Evolutionary conservation across 64 coral and sea anemone species (phyloP), one percentile per base, ranked within the genome.

Genomic region (Astreopora myriophthalma): DNA sequence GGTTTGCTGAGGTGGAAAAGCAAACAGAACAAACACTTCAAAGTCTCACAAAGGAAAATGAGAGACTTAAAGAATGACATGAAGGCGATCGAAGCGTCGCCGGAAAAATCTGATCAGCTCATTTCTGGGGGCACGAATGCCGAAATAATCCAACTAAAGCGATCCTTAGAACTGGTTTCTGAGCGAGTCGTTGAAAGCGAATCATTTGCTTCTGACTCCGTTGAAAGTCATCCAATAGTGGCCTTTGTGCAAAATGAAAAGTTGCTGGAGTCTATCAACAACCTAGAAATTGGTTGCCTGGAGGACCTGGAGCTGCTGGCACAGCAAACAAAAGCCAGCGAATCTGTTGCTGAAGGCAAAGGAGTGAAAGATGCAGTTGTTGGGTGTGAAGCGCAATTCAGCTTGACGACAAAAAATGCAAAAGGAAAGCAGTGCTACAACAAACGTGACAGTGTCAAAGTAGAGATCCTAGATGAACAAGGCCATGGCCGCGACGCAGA

Each of bases 381-480:
- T 55, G 83, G 92, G 16, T 34, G 75, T 13, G 52, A 82, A 2
- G 87, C 89, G 35, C 69, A 88, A 94, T 74, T 75, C 17, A 55
- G 65, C 11, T 65, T 94, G 16, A 78, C 74, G 20, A 94, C 93
- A 39, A 62, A 35, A 76, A 80, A 90, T 51, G 84, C 87, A 9
- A 80, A 77, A 90, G 65, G 87, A 33, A 90, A 34, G 13, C 29
- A 77, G 67, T 75, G 52, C n/a, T 90, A 61, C 13, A 84, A 77
- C 28, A 77, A 94, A 46, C 48, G 35, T 74, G 93, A 94, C 55
- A 20, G 74, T 35, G 34, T 94, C 17, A 61, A 48, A 17, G 87
- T 62, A 0, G 49, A 27, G 64, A 70, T 94, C 6, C 20, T 58
- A 20, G 84, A 87, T 24, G 81, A 67, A 34, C 66, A 64, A 73